Evolutionary conservation across 2,113 vertebrate species (phyloP), one percentile per base, ranked within the genome.

Genomic region (Rhodinocichla rosea): DNA sequence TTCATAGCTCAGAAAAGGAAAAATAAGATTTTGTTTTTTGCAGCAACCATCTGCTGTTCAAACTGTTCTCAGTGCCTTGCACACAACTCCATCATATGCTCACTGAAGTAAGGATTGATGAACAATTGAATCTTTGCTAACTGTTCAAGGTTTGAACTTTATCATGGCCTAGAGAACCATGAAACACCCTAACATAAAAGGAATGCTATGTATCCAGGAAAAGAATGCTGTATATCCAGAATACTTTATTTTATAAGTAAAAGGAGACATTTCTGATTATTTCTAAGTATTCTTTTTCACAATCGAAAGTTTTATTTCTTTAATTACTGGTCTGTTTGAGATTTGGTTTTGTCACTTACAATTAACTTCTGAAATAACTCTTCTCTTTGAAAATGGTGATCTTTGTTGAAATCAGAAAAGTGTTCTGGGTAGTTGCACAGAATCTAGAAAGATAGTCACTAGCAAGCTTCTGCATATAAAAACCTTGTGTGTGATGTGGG

Each of bases 81-180:
- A 52, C 17, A 35, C 22, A 71, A 6, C 17, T 65, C 27, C 8
- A 7, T 8, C 76, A 27, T 35, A 32, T 42, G 14, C 57, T 49
- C 13, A 18, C 39, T 76, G 40, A 65, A 62, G 11, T 53, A 78
- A 24, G 11, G 17, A 32, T 15, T 11, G 3, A 32, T 32, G 15
- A 33, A 14, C 7, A 28, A 13, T 8, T 71, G 44, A 71, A 70
- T 75, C 35, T 39, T 13, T 85, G 7, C 20, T 85, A 11, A 5
- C 56, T 57, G 12, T 18, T 59, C 15, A 78, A 62, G 12, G 4
- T 55, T 45, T 63, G 30, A 55, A 70, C 33, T 15, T 40, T 68
- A n/a, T 0, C 1, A 1, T 45, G 6, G 9, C 55, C 11, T 32
- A 40, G 53, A 26, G 24, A 83, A 4, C 45, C 3, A 7, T 53